Base-by-base conservation (phyloP, 2,797 vertebrate genomes). In the Petrocephalus schoutedeni region DNA sequence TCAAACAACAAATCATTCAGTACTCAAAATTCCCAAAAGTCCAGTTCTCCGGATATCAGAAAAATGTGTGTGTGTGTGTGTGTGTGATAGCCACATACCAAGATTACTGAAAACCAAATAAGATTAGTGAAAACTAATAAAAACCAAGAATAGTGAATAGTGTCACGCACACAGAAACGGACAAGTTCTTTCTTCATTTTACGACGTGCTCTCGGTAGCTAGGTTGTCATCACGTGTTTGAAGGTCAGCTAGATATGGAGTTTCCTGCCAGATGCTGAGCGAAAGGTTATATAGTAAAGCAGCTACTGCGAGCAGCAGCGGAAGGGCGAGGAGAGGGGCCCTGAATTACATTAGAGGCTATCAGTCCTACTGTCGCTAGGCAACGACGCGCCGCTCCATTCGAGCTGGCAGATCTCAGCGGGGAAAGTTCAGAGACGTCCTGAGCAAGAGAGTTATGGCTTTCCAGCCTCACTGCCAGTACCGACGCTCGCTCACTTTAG, bases 361-460 rank as follows among this genome's bases (percentile, higher is more conserved):
- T 86, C 91, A 86, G 91, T 89, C 89, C 91, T 89, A 23, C 90
- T 54, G 86, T 92, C 91, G 90, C 90, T 91, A 91, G 90, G 91
- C 90, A 92, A 92, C 91, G 53, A 77, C 89, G 89, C 89, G 89
- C 92, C 91, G 88, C 88, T 91, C 87, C 87, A 54, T 82, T 86
- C 21, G 45, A n/a, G 57, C 88, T 77, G 61, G 64, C 83, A 77
- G 59, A 41, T 80, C 85, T 77, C 61, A 41, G 21, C 88, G 16
- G 86, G 85, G 87, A 61, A 88, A 86, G 71, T 41, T 86, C n/a
- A 53, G 53, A 19, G 58, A 49, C 61, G 21, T 51, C 87, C 87
- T 85, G 12, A 51, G 54, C 51, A 56, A 36, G 56, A 56, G 53
- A 67, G 61, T 36, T 88, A 56, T 74, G n/a, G 83, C 53, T 74